Conservation (phyloP, 1,140 invertebrate species). For the Listronotus bonariensis region DNA sequence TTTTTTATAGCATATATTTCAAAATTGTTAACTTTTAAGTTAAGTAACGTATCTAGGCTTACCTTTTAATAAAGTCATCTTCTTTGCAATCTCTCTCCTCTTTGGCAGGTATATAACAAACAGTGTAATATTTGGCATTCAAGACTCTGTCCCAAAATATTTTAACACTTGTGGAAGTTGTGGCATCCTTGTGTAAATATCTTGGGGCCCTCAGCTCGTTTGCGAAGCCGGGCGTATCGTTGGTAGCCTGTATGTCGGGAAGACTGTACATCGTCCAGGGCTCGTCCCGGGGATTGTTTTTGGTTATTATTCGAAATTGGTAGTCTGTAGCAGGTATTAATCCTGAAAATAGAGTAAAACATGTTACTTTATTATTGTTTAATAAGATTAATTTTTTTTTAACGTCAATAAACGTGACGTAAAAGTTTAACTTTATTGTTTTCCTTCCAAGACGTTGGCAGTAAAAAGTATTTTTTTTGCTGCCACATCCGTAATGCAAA, state of each 20-base stretch:
- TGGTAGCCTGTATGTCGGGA: conserved; percentile 10
- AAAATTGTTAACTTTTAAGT: no score
- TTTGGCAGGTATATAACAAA: conserved; percentile 38
- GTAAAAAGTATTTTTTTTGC: no score
- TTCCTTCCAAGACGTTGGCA: no score
- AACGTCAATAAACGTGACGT: no score
- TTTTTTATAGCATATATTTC: no score
- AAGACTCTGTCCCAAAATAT: conserved; percentile 39
- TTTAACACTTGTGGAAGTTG: conserved; percentile 34
- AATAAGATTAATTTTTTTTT: no score
- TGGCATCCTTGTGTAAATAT: conserved; percentile 20
- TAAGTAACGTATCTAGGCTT: not conserved
- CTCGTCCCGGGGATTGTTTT: conserved; percentile 23
- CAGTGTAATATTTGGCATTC: conserved; percentile 41
- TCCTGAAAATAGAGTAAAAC: conserved; percentile 22
- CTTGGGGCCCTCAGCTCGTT: conserved; percentile 21
- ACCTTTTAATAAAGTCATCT: conserved; percentile 51
- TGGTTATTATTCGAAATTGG: conserved; percentile 42
- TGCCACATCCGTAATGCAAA: no score
- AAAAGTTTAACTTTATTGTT: no score
- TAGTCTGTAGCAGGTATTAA: conserved; percentile 41
- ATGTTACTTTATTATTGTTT: no score
- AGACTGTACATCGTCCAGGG: conserved; percentile 35
- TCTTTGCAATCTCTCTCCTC: conserved; percentile 39
- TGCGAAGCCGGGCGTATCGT: conserved; percentile 11